A percentile compares a stretch with the other conserved stretches of the same genome.
phyloP scores from a whole-genome alignment of 2,797 vertebrate species.

The Pseudocheirus occidentalis region DNA sequence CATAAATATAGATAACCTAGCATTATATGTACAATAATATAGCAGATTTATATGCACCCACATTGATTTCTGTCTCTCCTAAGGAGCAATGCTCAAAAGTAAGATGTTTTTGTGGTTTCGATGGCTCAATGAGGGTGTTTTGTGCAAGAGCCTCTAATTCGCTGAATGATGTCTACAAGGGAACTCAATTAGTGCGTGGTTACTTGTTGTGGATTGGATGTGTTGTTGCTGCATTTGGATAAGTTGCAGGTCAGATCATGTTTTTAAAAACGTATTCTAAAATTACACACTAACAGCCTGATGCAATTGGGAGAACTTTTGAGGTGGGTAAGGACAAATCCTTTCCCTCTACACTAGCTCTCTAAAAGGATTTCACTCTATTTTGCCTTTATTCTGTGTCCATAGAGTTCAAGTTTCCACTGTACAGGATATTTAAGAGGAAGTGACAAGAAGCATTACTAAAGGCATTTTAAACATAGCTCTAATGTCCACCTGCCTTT shows the following conservation, averaged over 20 bases:
- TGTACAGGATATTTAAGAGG: neutral
- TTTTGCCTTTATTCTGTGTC: neutral
- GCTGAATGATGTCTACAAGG: conserved; percentile 12
- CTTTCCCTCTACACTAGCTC: neutral
- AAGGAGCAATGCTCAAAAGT: neutral
- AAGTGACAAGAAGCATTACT: neutral
- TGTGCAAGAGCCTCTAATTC: neutral
- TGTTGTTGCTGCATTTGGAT: conserved; percentile 3
- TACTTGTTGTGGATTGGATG: neutral
- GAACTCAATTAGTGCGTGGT: neutral
- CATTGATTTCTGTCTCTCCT: neutral
- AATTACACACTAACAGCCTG: neutral
- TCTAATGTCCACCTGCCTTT: neutral
- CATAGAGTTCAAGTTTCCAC: neutral
- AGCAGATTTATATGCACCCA: neutral
- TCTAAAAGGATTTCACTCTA: conserved; percentile 5
- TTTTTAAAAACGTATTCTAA: conserved; percentile 11
- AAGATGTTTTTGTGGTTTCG: neutral
- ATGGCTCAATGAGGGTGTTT: neutral
- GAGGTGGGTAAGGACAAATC: neutral
- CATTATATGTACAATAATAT: neutral
- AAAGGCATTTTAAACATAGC: neutral
- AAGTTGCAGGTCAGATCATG: neutral
- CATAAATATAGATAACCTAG: neutral
- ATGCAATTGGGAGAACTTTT: neutral